phyloP scores from a whole-genome alignment of 2,113 vertebrate genomes.

The Malurus elegans region DNA sequence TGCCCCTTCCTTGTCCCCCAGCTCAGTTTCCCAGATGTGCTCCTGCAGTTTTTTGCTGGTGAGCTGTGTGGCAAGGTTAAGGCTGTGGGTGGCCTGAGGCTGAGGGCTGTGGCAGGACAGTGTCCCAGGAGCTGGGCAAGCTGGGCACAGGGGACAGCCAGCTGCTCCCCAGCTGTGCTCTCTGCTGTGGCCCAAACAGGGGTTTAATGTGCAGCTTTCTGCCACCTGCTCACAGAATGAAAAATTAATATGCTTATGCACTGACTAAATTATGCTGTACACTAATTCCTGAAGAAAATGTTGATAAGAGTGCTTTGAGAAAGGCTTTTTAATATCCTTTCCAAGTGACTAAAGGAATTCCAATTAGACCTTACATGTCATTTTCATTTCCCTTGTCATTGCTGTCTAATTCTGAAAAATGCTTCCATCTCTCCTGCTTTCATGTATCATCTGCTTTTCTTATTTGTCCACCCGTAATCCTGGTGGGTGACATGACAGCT shows the following conservation, averaged over 20 bases:
- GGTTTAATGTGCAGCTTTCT: neutral
- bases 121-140: neutral
- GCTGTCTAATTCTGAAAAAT: constrained; percentile 53
- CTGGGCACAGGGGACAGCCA: neutral
- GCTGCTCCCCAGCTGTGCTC: neutral
- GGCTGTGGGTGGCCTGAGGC: neutral
- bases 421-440: constrained; percentile 3
- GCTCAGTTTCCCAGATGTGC: neutral
- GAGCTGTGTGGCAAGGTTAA: rapidly evolving
- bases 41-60: neutral
- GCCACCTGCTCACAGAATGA: neutral
- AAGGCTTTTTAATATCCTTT: constrained; percentile 50
- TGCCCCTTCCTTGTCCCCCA: neutral
- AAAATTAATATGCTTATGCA: constrained; percentile 50
- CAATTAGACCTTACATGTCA: constrained; percentile 42
- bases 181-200: neutral
- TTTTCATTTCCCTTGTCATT: constrained; percentile 37
- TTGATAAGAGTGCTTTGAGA: constrained; percentile 52
- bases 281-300: constrained; percentile 56
- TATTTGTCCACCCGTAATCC: constrained; percentile 50
- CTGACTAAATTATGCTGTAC: constrained; percentile 47
- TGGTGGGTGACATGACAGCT: constrained; percentile 40
- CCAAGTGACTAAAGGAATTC: constrained; percentile 49
- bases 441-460: constrained; percentile 19
- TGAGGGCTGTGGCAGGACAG: neutral